A percentile compares a stretch with the other conserved stretches of the same genome.
Conservation (phyloP, 1,140 invertebrate genomes). For the Drosophila obscura region DNA sequence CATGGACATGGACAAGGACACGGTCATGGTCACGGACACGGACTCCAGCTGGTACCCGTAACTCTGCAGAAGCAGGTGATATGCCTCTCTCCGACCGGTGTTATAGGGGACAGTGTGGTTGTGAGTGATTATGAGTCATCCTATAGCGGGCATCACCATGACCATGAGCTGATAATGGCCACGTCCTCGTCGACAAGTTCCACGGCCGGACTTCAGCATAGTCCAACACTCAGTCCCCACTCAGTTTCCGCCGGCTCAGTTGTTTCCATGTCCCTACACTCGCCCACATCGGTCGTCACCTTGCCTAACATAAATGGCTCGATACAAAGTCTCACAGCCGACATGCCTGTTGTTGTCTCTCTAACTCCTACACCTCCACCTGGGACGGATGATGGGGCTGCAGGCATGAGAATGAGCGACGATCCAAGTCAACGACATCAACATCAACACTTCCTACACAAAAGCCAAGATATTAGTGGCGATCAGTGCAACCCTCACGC, state of each 20-base stretch:
- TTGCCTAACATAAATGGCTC: conserved; percentile 85
- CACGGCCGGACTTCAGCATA: conserved; percentile 49
- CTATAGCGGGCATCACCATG: conserved; percentile 43
- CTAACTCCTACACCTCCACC: conserved; percentile 85
- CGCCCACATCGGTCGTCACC: conserved; percentile 84
- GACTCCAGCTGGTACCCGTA: conserved; percentile 57
- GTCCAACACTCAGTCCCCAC: conserved; percentile 85
- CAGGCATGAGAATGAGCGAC: conserved; percentile 8
- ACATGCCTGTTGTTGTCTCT: conserved; percentile 84
- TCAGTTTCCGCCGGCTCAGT: conserved; percentile 85
- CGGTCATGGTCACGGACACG: conserved; percentile 34
- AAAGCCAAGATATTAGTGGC: conserved; percentile 11
- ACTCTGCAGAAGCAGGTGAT: conserved; percentile 77
- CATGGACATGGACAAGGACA: not conserved
- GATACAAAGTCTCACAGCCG: conserved; percentile 82
- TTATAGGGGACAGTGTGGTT: conserved; percentile 64
- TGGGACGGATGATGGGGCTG: conserved; percentile 65
- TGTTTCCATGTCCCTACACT: conserved; percentile 84
- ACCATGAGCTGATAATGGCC: conserved; percentile 53
- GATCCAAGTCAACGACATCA: conserved; percentile 15
- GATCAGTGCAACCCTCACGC: not conserved
- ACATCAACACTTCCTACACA: conserved; percentile 21
- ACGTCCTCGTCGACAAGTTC: conserved; percentile 45
- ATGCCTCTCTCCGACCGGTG: conserved; percentile 77
- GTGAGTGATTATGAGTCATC: conserved; percentile 68